Conservation (phyloP, 2,113 vertebrate genomes). For the Myotis lucifugus region DNA sequence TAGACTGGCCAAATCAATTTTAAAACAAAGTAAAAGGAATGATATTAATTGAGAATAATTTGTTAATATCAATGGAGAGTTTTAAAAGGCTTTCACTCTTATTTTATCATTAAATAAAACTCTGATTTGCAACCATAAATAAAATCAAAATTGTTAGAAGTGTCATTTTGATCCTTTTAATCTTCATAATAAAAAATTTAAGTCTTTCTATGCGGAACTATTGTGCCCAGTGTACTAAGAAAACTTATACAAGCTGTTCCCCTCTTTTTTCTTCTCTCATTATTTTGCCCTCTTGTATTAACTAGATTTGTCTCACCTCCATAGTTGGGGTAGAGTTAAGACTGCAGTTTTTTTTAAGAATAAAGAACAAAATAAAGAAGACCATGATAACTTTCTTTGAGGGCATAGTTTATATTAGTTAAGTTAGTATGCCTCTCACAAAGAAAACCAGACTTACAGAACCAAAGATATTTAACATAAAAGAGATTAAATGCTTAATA, state of each 20-base stretch:
- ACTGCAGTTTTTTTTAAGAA: not conserved
- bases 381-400: not conserved
- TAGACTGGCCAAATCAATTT: not conserved
- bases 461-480: slow-evolving; percentile 9
- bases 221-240: not conserved
- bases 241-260: not conserved
- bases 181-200: not conserved
- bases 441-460: not conserved
- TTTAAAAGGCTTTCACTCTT: not conserved
- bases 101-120: not conserved
- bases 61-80: not conserved
- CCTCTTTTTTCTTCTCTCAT: not conserved
- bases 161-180: not conserved
- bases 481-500: not conserved
- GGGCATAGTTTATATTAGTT: not conserved
- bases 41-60: not conserved
- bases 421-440: not conserved
- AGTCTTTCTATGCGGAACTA: not conserved
- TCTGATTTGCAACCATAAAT: not conserved
- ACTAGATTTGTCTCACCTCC: not conserved
- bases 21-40: not conserved
- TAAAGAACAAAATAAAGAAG: not conserved
- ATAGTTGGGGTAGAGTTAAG: not conserved
- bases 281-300: not conserved
- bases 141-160: not conserved